Percentiles rank a stretch among this genome's conserved stretches.
phyloP scores from a whole-genome alignment of 1,140 invertebrate genomes.

The Acromyrmex charruanus region DNA sequence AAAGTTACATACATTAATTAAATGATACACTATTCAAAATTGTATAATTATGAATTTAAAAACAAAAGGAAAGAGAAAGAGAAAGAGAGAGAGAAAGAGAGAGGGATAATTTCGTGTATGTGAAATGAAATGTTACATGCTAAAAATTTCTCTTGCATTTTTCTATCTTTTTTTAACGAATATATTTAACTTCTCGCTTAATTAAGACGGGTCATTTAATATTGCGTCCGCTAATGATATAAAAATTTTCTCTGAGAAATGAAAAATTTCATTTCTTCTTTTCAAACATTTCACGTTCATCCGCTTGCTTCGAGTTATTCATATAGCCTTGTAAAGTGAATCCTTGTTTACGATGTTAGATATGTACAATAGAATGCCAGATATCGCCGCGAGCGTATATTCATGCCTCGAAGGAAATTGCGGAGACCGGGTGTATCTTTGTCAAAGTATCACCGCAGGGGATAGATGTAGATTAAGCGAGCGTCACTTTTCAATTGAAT shows the following conservation, averaged over 20 bases:
- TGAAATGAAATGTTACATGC: background rate
- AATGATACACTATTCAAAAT: background rate
- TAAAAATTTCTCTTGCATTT: background rate
- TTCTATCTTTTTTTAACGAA: background rate
- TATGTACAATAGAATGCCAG: slow-evolving; percentile 10
- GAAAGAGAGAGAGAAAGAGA: background rate
- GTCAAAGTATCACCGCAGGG: slow-evolving; percentile 35
- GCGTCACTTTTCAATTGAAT: slow-evolving; percentile 31
- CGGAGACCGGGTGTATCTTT: background rate
- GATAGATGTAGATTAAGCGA: slow-evolving; percentile 15
- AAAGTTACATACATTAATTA: background rate
- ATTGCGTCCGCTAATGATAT: background rate
- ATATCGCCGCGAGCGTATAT: slow-evolving; percentile 47
- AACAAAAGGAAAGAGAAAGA: background rate
- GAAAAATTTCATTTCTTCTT: background rate
- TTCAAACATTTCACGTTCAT: slow-evolving; percentile 9
- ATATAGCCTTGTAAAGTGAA: slow-evolving; percentile 31
- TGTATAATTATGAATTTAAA: background rate
- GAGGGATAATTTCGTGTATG: background rate
- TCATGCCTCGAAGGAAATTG: slow-evolving; percentile 20
- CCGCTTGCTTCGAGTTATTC: background rate
- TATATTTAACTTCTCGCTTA: background rate
- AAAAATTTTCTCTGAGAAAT: background rate
- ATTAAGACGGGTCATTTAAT: background rate
- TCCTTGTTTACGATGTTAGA: slow-evolving; percentile 41